Evolutionary conservation across 2,888 invertebrate genomes (phyloP).

Genomic region (Limnephilus lunatus): DNA sequence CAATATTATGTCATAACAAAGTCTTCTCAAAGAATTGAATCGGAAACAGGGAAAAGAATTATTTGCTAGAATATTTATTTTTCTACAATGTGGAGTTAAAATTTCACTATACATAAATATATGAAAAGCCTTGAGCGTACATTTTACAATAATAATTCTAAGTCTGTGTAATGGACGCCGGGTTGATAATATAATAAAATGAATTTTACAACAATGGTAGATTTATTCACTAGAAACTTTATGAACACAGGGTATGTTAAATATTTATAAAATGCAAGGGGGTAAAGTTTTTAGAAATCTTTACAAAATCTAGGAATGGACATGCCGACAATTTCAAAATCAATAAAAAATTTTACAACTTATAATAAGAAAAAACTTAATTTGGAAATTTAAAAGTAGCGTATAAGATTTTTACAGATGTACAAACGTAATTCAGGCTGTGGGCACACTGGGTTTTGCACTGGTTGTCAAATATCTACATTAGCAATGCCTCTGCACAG

Average conservation of each 20-base stretch:
- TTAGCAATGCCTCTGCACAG: background rate
- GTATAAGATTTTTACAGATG: background rate
- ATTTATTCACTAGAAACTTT: conserved; percentile 36
- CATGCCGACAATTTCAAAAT: background rate
- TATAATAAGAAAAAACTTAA: background rate
- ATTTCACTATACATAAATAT: conserved; percentile 18
- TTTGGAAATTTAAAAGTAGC: background rate
- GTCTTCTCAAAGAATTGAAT: background rate
- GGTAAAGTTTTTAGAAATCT: background rate
- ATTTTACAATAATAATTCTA: background rate
- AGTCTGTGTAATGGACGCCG: conserved; percentile 13
- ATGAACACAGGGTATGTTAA: conserved; percentile 32
- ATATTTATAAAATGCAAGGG: background rate
- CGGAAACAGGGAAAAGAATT: background rate
- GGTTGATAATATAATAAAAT: conserved; percentile 10
- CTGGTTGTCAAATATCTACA: background rate
- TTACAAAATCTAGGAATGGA: background rate
- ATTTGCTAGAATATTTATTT: conserved; percentile 3
- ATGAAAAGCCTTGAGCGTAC: conserved; percentile 29
- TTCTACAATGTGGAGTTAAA: background rate
- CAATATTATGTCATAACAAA: background rate
- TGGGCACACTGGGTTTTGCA: background rate
- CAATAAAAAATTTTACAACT: background rate
- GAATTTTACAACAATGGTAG: conserved; percentile 33
- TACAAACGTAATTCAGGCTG: background rate